Conservation (phyloP, 2,113 vertebrate species). For the Rhagologus leucostigma region DNA sequence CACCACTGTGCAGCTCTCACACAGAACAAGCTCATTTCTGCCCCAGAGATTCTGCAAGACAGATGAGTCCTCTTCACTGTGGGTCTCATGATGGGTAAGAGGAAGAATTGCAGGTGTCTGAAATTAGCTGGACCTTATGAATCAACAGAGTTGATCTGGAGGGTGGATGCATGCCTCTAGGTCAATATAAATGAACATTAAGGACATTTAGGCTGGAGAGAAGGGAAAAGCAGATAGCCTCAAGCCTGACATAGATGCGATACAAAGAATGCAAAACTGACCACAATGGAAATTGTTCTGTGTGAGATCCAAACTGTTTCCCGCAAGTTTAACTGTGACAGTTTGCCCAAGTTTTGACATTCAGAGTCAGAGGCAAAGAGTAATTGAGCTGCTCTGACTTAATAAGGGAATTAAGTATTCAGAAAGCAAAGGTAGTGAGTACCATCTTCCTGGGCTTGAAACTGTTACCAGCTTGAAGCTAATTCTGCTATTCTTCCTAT, state of each 20-base stretch:
- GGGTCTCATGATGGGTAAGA: neutral
- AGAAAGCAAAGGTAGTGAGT: constrained; percentile 11
- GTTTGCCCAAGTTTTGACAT: neutral
- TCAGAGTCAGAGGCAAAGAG: neutral
- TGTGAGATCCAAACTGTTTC: neutral
- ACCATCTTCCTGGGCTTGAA: neutral
- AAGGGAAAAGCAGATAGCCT: neutral
- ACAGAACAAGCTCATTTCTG: neutral
- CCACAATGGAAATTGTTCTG: neutral
- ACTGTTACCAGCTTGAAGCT: neutral
- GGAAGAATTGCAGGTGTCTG: neutral
- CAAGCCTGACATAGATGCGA: neutral
- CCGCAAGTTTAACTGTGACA: neutral
- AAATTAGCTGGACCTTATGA: neutral
- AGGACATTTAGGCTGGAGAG: neutral
- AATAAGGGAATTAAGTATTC: constrained; percentile 3
- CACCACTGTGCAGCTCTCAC: neutral
- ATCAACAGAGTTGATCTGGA: neutral
- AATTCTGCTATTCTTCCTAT: constrained; percentile 27
- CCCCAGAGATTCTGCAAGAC: neutral
- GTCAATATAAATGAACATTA: neutral
- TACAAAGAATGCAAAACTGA: neutral
- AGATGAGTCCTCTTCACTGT: neutral
- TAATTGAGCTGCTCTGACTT: neutral
- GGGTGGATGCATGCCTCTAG: neutral